phyloP scores from a whole-genome alignment of 2,797 vertebrate genomes.

The Gambusia yucatana region DNA sequence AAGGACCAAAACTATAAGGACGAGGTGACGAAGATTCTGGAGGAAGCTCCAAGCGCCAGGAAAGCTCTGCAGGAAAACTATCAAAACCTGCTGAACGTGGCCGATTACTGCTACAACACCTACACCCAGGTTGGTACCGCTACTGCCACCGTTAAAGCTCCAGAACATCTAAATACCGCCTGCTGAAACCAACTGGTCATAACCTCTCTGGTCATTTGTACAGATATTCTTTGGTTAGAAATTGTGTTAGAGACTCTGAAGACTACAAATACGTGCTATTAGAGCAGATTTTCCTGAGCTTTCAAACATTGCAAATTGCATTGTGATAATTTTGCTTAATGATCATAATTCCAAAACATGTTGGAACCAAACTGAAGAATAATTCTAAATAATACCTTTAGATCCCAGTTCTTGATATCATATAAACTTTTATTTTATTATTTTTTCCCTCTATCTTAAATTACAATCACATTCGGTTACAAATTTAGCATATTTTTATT shows the following conservation, averaged over 20 bases:
- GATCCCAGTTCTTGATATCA: background rate
- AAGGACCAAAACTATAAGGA: constrained; percentile 52
- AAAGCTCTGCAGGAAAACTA: constrained; percentile 63
- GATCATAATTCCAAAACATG: background rate
- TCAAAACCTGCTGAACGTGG: constrained; percentile 62
- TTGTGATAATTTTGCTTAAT: background rate
- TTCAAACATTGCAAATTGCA: background rate
- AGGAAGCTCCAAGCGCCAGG: constrained; percentile 53
- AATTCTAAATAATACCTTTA: background rate
- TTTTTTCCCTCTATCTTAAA: background rate
- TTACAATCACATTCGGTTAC: background rate
- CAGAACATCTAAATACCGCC: background rate
- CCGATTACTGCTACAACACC: constrained; percentile 56
- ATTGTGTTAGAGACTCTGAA: background rate
- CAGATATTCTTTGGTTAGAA: background rate
- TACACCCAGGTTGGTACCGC: constrained; percentile 35
- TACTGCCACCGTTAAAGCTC: background rate
- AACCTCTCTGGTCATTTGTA: background rate
- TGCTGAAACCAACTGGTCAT: background rate
- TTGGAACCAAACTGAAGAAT: background rate
- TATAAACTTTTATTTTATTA: background rate
- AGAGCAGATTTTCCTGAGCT: background rate
- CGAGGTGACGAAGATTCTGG: constrained; percentile 58
- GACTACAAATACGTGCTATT: background rate
- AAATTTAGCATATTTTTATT: background rate